phyloP scores from a whole-genome alignment of 2,113 vertebrate species.

The Nyctibius bracteatus region DNA sequence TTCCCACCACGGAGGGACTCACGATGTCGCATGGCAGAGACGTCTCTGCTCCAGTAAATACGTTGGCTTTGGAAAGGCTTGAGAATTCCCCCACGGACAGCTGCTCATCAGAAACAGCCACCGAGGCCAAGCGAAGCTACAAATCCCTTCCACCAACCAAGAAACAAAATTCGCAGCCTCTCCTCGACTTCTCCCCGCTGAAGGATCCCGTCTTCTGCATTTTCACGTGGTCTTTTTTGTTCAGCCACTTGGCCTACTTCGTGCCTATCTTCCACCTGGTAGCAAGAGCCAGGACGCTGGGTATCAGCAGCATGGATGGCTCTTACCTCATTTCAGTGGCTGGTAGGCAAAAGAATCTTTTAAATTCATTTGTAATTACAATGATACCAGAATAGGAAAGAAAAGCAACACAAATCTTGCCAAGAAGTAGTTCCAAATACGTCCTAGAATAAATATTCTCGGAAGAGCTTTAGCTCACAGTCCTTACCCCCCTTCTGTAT shows the following conservation, averaged over 20 bases:
- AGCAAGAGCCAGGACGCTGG: slow-evolving; percentile 84
- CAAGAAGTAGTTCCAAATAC: fast-evolving
- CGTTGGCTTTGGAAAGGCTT: background rate
- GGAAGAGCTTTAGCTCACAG: background rate
- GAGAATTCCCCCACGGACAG: background rate
- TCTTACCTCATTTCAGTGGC: slow-evolving; percentile 88
- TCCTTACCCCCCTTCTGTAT: background rate
- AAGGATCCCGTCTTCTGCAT: slow-evolving; percentile 89
- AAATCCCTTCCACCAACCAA: background rate
- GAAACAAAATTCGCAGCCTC: background rate
- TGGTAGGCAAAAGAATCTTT: slow-evolving; percentile 71
- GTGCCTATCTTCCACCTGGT: slow-evolving; percentile 90
- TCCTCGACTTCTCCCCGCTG: slow-evolving; percentile 82
- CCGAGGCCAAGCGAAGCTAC: background rate
- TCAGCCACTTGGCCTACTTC: slow-evolving; percentile 91
- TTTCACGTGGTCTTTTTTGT: slow-evolving; percentile 89
- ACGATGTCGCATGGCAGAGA: background rate
- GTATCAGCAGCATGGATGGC: slow-evolving; percentile 85
- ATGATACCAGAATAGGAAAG: background rate
- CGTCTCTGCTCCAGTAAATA: background rate
- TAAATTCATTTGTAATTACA: background rate
- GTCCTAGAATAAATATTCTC: background rate
- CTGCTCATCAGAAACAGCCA: slow-evolving; percentile 16
- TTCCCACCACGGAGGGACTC: background rate
- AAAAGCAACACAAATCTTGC: background rate